phyloP scores from a whole-genome alignment of 2,888 invertebrate species.

The Miltochrista miniata region DNA sequence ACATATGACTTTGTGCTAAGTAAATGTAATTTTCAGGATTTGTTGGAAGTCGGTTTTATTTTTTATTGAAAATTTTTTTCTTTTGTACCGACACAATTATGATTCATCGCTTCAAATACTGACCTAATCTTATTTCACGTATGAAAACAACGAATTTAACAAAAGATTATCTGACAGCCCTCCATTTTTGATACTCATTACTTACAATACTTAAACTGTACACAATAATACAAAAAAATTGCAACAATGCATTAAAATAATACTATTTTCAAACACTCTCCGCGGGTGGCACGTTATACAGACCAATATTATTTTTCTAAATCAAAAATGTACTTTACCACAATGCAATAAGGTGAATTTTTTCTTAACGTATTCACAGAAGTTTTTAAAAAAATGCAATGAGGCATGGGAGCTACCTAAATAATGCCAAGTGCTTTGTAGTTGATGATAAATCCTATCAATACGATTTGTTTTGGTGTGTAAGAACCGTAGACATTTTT shows the following conservation, averaged over 20 bases:
- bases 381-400: constrained; percentile 14
- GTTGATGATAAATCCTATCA: constrained; percentile 35
- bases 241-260: constrained; percentile 49
- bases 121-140: constrained; percentile 22
- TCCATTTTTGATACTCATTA: constrained; percentile 63
- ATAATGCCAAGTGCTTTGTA: constrained; percentile 31
- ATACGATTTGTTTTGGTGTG: constrained; percentile 33
- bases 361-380: constrained; percentile 5
- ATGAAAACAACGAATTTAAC: constrained; percentile 26
- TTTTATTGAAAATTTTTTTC: too few relatives aligned
- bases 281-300: constrained; percentile 51
- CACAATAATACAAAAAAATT: constrained; percentile 41
- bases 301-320: too few relatives aligned
- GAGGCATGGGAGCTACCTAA: constrained; percentile 40
- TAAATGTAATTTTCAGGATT: too few relatives aligned
- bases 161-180: constrained; percentile 31
- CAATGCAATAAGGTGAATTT: fast-evolving
- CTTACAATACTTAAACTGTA: constrained; percentile 53
- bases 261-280: constrained; percentile 54
- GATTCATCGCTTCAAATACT: constrained; percentile 6
- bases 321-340: background rate
- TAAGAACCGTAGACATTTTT: constrained; percentile 17
- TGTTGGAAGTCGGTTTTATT: too few relatives aligned
- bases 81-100: constrained; percentile 3
- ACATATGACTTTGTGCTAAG: too few relatives aligned